Conservation (phyloP, 2,113 vertebrate species). For the Gnathonemus longibarbis region DNA sequence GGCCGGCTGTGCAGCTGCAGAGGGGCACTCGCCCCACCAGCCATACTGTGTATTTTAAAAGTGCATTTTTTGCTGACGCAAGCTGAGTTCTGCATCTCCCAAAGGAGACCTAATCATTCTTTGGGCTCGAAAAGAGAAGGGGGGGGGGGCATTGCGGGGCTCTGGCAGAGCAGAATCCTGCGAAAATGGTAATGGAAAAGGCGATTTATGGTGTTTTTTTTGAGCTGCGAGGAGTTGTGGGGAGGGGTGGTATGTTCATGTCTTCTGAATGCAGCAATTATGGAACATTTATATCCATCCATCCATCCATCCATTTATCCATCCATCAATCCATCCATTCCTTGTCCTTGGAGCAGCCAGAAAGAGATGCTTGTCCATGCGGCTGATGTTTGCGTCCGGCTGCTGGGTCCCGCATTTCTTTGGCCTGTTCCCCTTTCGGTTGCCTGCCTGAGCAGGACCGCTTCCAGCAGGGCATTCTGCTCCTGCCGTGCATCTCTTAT, state of each 20-base stretch:
- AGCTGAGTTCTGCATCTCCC: background rate
- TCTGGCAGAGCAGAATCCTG: background rate
- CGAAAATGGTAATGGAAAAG: background rate
- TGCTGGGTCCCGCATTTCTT: background rate
- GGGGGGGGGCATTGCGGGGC: background rate
- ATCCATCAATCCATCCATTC: background rate
- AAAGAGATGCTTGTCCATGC: background rate
- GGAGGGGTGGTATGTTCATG: background rate
- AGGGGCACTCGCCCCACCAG: background rate
- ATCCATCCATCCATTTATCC: background rate
- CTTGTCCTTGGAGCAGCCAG: background rate
- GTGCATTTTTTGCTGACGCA: background rate
- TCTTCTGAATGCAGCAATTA: background rate
- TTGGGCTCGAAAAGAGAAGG: background rate
- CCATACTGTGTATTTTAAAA: background rate
- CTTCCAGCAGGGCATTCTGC: background rate
- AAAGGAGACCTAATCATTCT: conserved; percentile 5
- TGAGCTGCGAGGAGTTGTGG: background rate
- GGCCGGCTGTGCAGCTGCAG: background rate
- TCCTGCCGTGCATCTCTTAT: background rate
- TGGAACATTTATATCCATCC: background rate
- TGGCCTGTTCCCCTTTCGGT: background rate
- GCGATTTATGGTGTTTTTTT: background rate
- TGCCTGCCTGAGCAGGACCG: background rate
- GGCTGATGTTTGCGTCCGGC: background rate